phyloP scores from a whole-genome alignment of 2,113 vertebrate species.

The Pygoscelis antarcticus region DNA sequence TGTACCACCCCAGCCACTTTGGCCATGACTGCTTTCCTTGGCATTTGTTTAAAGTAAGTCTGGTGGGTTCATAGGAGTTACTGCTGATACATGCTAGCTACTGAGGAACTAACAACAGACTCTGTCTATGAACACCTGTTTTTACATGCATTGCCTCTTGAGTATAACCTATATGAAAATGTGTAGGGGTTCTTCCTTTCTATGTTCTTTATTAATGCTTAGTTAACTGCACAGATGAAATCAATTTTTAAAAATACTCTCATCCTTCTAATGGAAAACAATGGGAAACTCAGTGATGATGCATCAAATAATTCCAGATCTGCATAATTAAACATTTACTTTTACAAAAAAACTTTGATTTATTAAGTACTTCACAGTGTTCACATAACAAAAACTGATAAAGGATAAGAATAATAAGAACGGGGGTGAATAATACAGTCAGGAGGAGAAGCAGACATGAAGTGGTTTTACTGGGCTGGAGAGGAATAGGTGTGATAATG shows the following conservation, averaged over 20 bases:
- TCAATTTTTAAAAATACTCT: background rate
- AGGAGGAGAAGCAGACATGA: background rate
- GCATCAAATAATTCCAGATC: background rate
- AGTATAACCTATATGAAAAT: background rate
- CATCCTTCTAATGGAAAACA: background rate
- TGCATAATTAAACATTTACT: background rate
- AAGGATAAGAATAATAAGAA: background rate
- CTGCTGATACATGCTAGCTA: fast-evolving
- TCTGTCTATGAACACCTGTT: fast-evolving
- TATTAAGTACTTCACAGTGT: background rate
- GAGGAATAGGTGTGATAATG: background rate
- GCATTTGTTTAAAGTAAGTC: background rate
- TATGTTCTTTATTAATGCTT: background rate
- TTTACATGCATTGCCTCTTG: background rate
- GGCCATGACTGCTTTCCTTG: background rate
- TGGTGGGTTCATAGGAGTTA: background rate
- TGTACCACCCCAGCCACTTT: background rate
- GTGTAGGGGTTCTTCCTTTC: background rate
- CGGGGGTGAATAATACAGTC: background rate
- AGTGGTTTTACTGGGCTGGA: background rate
- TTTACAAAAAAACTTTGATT: background rate
- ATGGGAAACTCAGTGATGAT: background rate
- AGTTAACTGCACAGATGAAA: background rate
- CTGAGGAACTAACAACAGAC: background rate
- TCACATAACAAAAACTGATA: background rate